Conservation (phyloP, 2,888 invertebrate species). For the Conus canariensis region DNA sequence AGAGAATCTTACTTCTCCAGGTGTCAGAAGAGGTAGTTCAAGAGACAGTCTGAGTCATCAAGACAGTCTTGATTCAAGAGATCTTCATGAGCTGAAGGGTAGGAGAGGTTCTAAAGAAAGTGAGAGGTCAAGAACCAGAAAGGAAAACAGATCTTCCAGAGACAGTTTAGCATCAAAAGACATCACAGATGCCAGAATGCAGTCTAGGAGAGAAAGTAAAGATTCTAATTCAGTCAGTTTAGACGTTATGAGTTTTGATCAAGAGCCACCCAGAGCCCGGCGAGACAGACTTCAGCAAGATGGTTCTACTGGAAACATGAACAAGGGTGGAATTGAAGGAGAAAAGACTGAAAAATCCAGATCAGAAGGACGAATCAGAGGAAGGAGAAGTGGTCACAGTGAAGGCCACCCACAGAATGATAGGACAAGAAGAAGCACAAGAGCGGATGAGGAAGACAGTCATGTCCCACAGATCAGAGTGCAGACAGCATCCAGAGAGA, state of each 20-base stretch:
- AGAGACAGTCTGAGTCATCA: neutral
- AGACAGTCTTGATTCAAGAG: neutral
- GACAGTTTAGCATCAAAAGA: slow-evolving; percentile 3
- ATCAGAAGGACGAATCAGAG: slow-evolving; percentile 29
- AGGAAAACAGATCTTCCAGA: neutral
- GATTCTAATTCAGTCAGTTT: neutral
- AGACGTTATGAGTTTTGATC: slow-evolving; percentile 22
- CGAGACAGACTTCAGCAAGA: slow-evolving; percentile 10
- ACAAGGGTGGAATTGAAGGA: neutral
- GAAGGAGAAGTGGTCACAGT: neutral
- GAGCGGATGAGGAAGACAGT: neutral
- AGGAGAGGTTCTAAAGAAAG: neutral
- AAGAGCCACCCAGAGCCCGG: slow-evolving; percentile 19
- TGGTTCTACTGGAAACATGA: neutral
- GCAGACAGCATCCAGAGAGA: slow-evolving; percentile 15
- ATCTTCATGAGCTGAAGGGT: neutral
- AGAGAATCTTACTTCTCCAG: too few relatives aligned
- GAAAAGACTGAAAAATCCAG: neutral
- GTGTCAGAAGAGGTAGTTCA: neutral
- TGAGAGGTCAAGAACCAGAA: neutral
- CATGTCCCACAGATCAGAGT: slow-evolving; percentile 4
- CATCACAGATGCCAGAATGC: neutral
- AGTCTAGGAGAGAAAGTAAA: neutral
- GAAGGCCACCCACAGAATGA: neutral
- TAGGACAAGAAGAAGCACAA: slow-evolving; percentile 7